Percentiles rank a stretch among this genome's conserved stretches.
Conservation (phyloP, 1,140 invertebrate genomes). For the Bombus confusus region DNA sequence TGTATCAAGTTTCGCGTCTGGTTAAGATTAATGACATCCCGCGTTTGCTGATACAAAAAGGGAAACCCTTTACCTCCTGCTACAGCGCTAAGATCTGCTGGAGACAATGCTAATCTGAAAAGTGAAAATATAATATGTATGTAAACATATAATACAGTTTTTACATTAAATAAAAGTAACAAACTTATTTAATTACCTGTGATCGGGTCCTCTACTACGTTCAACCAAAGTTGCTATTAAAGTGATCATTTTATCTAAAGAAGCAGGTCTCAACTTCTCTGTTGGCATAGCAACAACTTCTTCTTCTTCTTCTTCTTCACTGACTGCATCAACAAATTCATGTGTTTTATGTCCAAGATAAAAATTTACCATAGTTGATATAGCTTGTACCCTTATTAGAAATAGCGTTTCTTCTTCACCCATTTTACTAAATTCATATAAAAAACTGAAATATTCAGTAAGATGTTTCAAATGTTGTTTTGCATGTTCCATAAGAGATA, state of each 20-base stretch:
- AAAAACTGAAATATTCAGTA: constrained; percentile 95
- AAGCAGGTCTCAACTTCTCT: constrained; percentile 92
- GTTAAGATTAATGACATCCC: constrained; percentile 95
- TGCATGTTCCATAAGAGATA: constrained; percentile 95
- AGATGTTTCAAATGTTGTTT: constrained; percentile 93
- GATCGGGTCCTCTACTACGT: constrained; percentile 90
- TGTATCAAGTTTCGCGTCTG: constrained; percentile 96
- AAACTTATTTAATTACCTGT: constrained; percentile 72
- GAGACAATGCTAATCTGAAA: constrained; percentile 87
- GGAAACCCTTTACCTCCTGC: constrained; percentile 95
- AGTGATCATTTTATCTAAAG: constrained; percentile 98
- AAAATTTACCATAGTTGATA: constrained; percentile 95
- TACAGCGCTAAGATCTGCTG: constrained; percentile 91
- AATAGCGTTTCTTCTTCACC: constrained; percentile 96
- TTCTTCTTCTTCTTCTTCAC: constrained; percentile 92
- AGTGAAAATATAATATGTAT: constrained; percentile 1
- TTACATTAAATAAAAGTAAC: background rate
- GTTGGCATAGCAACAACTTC: constrained; percentile 86
- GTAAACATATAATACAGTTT: background rate
- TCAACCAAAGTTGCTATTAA: constrained; percentile 94
- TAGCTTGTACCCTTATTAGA: constrained; percentile 92
- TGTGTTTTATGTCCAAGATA: constrained; percentile 92
- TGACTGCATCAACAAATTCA: constrained; percentile 87
- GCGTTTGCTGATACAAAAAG: constrained; percentile 96
- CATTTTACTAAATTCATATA: constrained; percentile 97